These are phyloP conservation scores for Sinocyclocheilus anshuiensis DNA, from an alignment of 2,113 vertebrate genomes.

Conservation along the genomic window DNA sequence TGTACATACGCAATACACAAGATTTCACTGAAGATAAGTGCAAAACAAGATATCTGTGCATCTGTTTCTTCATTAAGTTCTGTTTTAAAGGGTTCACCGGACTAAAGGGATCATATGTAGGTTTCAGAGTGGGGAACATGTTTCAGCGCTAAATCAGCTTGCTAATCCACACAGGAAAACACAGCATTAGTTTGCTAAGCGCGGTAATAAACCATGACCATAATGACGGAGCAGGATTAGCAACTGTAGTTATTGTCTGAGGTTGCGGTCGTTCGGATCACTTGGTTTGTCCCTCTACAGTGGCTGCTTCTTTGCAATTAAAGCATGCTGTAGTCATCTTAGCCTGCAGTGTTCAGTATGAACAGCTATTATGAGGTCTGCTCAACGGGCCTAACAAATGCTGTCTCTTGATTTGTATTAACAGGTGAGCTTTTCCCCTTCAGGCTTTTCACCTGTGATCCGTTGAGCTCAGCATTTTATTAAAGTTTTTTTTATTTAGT, in stretches of 20 bases:
- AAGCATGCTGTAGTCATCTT: constrained; percentile 72
- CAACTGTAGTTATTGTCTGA: constrained; percentile 76
- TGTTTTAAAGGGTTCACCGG: constrained; percentile 38
- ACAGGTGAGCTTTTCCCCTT: constrained; percentile 53
- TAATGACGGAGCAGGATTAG: constrained; percentile 81
- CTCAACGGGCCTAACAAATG: constrained; percentile 73
- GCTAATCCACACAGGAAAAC: constrained; percentile 78
- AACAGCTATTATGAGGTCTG: constrained; percentile 72
- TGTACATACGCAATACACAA: background rate
- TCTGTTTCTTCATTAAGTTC: constrained; percentile 16
- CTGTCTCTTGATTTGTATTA: constrained; percentile 74
- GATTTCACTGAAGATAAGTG: background rate
- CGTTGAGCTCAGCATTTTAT: constrained; percentile 22
- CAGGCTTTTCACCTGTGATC: constrained; percentile 31
- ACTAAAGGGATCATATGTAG: constrained; percentile 40
- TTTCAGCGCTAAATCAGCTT: constrained; percentile 27
- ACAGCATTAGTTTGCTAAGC: constrained; percentile 79
- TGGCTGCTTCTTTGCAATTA: constrained; percentile 79
- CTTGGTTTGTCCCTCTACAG: constrained; percentile 75
- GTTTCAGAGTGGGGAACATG: constrained; percentile 12
- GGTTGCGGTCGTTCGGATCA: constrained; percentile 73
- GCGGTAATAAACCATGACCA: constrained; percentile 78
- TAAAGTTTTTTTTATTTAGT: background rate
- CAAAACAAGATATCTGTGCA: background rate
- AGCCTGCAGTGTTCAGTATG: constrained; percentile 64